phyloP scores from a whole-genome alignment of 2,113 vertebrate species.

The Archilochus colubris region DNA sequence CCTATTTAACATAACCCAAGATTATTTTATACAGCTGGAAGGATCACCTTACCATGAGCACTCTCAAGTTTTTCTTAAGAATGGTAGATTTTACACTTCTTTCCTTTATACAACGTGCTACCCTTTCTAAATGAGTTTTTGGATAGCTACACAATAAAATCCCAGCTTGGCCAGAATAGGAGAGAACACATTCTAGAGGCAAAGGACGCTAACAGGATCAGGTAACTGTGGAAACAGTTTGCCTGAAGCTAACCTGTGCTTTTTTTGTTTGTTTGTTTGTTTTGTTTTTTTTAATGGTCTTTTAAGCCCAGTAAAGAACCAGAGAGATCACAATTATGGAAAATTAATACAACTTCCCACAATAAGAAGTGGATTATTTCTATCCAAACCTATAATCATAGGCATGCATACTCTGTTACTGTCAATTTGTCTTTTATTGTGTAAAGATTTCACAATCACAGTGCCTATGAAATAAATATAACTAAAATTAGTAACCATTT shows the following conservation, averaged over 20 bases:
- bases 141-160: not conserved
- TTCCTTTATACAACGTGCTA: not conserved
- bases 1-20: not conserved
- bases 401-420: fast-evolving
- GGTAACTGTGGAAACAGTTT: not conserved
- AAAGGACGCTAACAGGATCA: not conserved
- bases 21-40: not conserved
- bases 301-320: not conserved
- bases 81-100: not conserved
- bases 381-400: not conserved
- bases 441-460: not conserved
- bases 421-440: not conserved
- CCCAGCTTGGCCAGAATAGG: not conserved
- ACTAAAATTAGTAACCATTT: not conserved
- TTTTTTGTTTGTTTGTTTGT: not conserved
- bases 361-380: not conserved
- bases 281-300: not conserved
- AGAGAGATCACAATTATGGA: not conserved
- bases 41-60: not conserved
- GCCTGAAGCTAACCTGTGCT: not conserved
- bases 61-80: not conserved
- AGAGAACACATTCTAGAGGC: not conserved
- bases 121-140: not conserved
- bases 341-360: not conserved
- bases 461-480: not conserved